Percentiles rank a stretch among this genome's conserved stretches.
phyloP scores from a whole-genome alignment of 2,797 vertebrate genomes.

The Pterois miles region DNA sequence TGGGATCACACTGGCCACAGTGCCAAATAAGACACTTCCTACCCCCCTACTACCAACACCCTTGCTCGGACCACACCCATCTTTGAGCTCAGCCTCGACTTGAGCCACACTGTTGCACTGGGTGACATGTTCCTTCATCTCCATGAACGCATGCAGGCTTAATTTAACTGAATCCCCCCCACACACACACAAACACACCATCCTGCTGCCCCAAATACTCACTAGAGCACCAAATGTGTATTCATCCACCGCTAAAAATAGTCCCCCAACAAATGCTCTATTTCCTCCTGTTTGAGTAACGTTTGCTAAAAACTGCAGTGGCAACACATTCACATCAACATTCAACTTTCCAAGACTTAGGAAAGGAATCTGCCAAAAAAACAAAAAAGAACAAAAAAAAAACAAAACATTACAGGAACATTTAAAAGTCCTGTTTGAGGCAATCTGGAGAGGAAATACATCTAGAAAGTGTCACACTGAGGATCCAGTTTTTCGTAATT shows the following conservation, averaged over 20 bases:
- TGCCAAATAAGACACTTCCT: too few species aligned
- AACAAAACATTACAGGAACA: neutral
- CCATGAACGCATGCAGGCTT: neutral
- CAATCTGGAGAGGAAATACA: neutral
- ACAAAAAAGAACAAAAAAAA: neutral
- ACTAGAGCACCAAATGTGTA: neutral
- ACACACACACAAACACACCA: neutral
- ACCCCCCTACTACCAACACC: too few species aligned
- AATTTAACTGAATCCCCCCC: neutral
- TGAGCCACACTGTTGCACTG: neutral
- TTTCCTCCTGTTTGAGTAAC: neutral
- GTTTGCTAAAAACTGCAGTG: neutral
- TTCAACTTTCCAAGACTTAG: neutral
- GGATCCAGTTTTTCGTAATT: neutral
- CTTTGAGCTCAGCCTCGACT: neutral
- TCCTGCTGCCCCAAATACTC: neutral
- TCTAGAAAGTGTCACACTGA: slow-evolving; percentile 2
- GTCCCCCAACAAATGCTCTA: neutral
- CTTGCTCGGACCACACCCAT: too few species aligned
- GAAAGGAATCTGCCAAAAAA: neutral
- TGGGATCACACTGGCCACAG: neutral
- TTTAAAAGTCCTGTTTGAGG: neutral
- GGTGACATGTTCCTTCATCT: neutral
- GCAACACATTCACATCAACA: neutral
- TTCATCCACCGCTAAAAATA: slow-evolving; percentile 2